These are phyloP conservation scores for Salticus scenicus DNA, from an alignment of 2,888 invertebrate genomes.

Conservation along the genomic window DNA sequence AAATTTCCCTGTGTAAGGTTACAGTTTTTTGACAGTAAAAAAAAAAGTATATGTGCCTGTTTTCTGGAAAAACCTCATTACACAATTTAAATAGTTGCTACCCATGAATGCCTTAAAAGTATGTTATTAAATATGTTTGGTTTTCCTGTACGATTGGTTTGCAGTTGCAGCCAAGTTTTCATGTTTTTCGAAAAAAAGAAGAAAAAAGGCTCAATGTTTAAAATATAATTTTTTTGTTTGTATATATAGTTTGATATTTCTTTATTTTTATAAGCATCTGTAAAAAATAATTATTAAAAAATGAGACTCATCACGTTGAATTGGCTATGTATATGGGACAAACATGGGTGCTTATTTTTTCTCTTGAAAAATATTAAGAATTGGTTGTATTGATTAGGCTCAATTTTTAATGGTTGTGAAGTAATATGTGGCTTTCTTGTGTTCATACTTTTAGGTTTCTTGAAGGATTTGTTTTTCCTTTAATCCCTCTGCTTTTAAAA, in stretches of 20 bases:
- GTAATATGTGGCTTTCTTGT: not conserved
- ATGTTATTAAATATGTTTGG: slow-evolving; percentile 19
- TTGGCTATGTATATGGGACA: too few relatives aligned
- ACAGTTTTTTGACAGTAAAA: too few relatives aligned
- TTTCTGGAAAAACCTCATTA: not conserved
- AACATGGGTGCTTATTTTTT: too few relatives aligned
- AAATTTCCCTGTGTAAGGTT: slow-evolving; percentile 3
- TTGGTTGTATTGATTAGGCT: too few relatives aligned
- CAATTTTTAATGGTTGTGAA: slow-evolving; percentile 7
- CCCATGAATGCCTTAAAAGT: slow-evolving; percentile 9
- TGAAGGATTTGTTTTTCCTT: too few relatives aligned
- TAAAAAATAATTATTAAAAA: not conserved
- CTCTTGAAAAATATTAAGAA: too few relatives aligned
- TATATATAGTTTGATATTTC: slow-evolving; percentile 27
- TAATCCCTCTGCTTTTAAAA: too few relatives aligned
- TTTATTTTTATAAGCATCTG: slow-evolving; percentile 31
- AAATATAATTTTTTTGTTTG: slow-evolving; percentile 22
- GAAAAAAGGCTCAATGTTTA: slow-evolving; percentile 21
- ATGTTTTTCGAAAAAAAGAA: slow-evolving; percentile 2
- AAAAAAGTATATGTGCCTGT: not conserved
- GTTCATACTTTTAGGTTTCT: too few relatives aligned
- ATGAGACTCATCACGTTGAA: slow-evolving; percentile 1
- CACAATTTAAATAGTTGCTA: not conserved
- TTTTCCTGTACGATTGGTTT: slow-evolving; percentile 19
- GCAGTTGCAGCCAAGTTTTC: slow-evolving; percentile 10